Evolutionary conservation across 1,140 invertebrate species (phyloP).

Genomic region (Sycophaga agraensis): DNA sequence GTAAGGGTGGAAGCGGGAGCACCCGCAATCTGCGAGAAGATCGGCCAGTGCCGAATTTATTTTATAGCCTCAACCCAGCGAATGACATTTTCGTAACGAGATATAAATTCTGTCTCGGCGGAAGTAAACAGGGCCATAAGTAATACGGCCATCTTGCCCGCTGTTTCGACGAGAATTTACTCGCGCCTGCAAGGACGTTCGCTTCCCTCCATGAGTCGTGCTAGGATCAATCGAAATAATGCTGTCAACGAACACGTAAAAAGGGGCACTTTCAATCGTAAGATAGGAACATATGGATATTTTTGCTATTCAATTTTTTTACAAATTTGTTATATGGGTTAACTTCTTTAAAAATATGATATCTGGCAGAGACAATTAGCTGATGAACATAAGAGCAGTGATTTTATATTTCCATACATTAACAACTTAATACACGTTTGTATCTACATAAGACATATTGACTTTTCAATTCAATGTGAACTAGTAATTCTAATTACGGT

Average conservation of each 20-base stretch:
- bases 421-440: too few species aligned
- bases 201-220: not conserved
- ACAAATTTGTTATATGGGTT: too few species aligned
- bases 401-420: too few species aligned
- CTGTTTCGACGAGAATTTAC: conserved; percentile 1
- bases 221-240: conserved; percentile 2
- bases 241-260: not conserved
- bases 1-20: too few species aligned
- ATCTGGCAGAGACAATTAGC: too few species aligned
- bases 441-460: too few species aligned
- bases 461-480: too few species aligned
- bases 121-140: conserved; percentile 53
- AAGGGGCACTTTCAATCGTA: too few species aligned
- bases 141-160: conserved; percentile 41
- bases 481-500: too few species aligned
- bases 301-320: not conserved
- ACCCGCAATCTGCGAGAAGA: conserved; percentile 43
- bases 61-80: conserved; percentile 46
- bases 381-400: too few species aligned
- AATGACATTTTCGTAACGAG: conserved; percentile 53
- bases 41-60: conserved; percentile 48
- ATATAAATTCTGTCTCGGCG: conserved; percentile 49
- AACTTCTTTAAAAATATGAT: too few species aligned
- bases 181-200: too few species aligned
- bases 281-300: not conserved